A percentile compares a stretch with the other conserved stretches of the same genome.
These are phyloP conservation scores for Panzeria rudis DNA, from an alignment of 2,888 invertebrate genomes.

Conservation along the genomic window DNA sequence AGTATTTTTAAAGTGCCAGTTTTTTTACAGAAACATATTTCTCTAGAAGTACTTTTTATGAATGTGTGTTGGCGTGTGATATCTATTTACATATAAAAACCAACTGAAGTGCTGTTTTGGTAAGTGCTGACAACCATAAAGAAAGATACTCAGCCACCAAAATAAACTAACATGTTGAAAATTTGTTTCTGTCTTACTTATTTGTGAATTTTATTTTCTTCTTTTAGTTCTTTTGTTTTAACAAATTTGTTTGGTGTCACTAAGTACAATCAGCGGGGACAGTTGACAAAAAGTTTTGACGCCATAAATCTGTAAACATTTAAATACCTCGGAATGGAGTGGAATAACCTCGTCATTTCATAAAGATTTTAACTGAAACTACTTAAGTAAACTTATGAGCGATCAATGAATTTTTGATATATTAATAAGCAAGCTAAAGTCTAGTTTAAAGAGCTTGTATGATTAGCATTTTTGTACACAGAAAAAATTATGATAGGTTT, in stretches of 20 bases:
- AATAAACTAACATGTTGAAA: slow-evolving; percentile 39
- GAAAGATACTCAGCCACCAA: slow-evolving; percentile 54
- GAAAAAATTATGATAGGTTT: no score
- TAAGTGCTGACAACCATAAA: slow-evolving; percentile 61
- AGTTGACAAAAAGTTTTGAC: slow-evolving; percentile 7
- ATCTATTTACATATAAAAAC: slow-evolving; percentile 25
- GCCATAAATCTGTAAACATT: not conserved
- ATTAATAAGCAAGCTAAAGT: no score
- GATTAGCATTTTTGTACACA: no score
- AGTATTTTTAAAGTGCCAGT: not conserved
- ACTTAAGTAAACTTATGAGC: no score
- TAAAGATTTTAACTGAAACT: no score
- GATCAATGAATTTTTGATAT: no score
- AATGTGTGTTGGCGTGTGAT: not conserved
- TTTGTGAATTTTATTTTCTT: not conserved
- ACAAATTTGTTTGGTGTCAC: slow-evolving; percentile 56
- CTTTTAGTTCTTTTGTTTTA: slow-evolving; percentile 28
- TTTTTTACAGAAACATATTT: not conserved
- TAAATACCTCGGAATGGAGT: no score
- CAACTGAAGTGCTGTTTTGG: slow-evolving; percentile 50
- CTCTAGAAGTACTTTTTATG: not conserved
- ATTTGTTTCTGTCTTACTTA: slow-evolving; percentile 6
- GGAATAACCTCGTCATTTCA: no score
- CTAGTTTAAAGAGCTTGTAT: no score
- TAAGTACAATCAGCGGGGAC: slow-evolving; percentile 17